Evolutionary conservation across 1,140 invertebrate genomes (phyloP), one percentile per base, ranked within the genome.

Genomic region (Andricus grossulariae): DNA sequence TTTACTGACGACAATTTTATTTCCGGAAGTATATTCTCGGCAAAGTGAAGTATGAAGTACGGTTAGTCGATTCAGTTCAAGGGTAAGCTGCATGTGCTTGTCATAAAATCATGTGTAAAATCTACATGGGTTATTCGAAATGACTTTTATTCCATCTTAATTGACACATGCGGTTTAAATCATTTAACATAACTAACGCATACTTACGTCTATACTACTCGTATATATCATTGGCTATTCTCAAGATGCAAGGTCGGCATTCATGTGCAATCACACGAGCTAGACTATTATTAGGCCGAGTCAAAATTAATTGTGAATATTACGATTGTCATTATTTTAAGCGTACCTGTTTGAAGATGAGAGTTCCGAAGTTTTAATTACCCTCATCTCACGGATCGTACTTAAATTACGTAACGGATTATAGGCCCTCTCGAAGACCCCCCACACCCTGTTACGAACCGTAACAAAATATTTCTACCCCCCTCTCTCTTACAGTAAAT

Each of bases 11-110:
- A 15, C 15, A 4, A 66, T 66, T 66, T 66, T 66, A 60, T 60
- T 60, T 60, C 57, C 60, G 60, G 60, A 66, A 11, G 39, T 66
- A 66, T 60, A 21, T 16, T 15, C 52, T 54, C n/a, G 18, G 25
- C 13, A 13, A 66, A 66, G 60, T 66, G 32, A 39, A 32, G 60
- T 39, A 39, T 66, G 60, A 66, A 66, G 60, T 39, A 66, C 39
- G 25, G 13, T 66, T 66, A 66, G 25, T 39, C 55, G 71, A 74
- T 80, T 82, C 78, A 52, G 73, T 82, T 82, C 82, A 82, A 82
- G 77, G 80, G 57, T 80, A 54, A 18, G 50, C 15, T 16, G 70
- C 71, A 66, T 66, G 21, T n/a, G 52, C 18, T 54, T n/a, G 60
- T 66, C 45, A 66, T 39, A 66, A 66, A 66, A 66, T 39, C 60